A percentile compares a stretch with the other conserved stretches of the same genome.
Conservation (phyloP, 2,113 vertebrate genomes). For the Scolopax mira region DNA sequence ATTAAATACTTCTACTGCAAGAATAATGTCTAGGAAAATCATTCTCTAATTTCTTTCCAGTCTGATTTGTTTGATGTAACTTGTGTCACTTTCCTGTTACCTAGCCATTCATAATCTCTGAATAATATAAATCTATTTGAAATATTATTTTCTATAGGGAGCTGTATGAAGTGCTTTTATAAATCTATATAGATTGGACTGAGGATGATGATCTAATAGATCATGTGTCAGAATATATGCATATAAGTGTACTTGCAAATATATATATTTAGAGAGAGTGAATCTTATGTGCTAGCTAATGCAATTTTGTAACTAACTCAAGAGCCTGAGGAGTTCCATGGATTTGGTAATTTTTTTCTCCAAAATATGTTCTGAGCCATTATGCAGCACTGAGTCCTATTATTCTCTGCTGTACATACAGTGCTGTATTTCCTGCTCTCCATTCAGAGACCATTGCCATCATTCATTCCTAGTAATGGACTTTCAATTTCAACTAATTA, state of each 20-base stretch:
- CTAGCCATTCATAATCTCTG: not conserved
- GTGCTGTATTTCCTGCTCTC: not conserved
- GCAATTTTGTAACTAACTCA: not conserved
- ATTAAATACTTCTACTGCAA: not conserved
- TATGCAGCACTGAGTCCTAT: not conserved
- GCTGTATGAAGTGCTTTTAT: not conserved
- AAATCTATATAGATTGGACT: not conserved
- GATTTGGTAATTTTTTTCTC: not conserved
- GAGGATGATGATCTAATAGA: not conserved
- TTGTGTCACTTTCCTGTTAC: not conserved
- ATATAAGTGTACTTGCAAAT: not conserved
- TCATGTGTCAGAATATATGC: not conserved
- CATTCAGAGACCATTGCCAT: not conserved
- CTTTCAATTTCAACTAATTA: not conserved
- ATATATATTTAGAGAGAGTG: not conserved
- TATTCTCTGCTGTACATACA: not conserved
- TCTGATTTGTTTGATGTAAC: not conserved
- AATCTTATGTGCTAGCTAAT: not conserved
- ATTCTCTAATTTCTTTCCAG: not conserved
- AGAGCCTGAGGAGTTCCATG: not conserved
- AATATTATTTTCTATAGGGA: not conserved
- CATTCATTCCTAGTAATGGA: not conserved
- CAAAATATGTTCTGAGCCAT: not conserved
- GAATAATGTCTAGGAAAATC: not conserved
- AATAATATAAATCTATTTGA: not conserved